Percentiles rank a stretch among this genome's conserved stretches.
Evolutionary conservation across 1,140 invertebrate species (phyloP).

Genomic region (Chymomyza costata): DNA sequence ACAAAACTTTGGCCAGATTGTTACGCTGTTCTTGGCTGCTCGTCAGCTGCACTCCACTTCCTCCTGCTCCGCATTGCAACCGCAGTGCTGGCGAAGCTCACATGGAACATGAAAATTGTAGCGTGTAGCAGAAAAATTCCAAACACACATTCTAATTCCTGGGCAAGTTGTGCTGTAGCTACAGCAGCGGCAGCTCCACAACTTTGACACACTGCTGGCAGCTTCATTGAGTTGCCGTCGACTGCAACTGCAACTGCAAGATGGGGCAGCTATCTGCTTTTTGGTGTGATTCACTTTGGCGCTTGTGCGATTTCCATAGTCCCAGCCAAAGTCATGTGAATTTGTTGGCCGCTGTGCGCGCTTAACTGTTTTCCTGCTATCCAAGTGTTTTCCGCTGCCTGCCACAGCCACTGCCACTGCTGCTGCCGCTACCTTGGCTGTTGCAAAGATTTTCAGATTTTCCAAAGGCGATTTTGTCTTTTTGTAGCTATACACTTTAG

Average conservation of each 20-base stretch:
- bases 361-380: neutral
- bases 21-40: too few relatives aligned
- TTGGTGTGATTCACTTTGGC: neutral
- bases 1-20: constrained; percentile 21
- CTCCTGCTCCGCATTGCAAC: neutral
- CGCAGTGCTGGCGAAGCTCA: too few relatives aligned
- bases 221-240: neutral
- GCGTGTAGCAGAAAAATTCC: constrained; percentile 61
- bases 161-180: neutral
- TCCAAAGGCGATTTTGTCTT: too few relatives aligned
- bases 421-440: neutral
- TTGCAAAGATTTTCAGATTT: neutral
- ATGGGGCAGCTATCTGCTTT: neutral
- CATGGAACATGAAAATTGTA: constrained; percentile 69
- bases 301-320: neutral
- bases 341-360: neutral
- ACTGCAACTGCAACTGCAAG: neutral
- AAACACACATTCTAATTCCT: constrained; percentile 72
- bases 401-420: neutral
- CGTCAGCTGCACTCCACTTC: constrained; percentile 13
- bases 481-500: too few relatives aligned
- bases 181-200: neutral
- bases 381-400: neutral
- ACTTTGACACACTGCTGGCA: constrained; percentile 51
- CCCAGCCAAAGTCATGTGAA: too few relatives aligned